A percentile compares a stretch with the other conserved stretches of the same genome.
Evolutionary conservation across 2,888 invertebrate species (phyloP).

Genomic region (Neria commutata): DNA sequence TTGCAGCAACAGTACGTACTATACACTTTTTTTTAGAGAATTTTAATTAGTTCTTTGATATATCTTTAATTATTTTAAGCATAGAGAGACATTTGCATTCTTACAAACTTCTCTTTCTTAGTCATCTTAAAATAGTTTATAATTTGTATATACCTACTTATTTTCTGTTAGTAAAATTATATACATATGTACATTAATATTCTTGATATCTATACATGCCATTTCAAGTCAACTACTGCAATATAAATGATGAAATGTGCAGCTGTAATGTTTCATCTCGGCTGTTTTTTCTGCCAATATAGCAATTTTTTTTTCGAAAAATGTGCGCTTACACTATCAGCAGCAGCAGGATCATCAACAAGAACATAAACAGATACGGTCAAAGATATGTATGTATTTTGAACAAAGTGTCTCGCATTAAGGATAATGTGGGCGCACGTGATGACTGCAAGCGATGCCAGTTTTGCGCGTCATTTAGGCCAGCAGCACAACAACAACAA

Average conservation of each 20-base stretch:
- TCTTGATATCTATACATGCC: no score
- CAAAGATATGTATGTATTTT: neutral
- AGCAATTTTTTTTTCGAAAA: neutral
- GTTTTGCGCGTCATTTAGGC: slow-evolving; percentile 47
- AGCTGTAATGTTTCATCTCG: slow-evolving; percentile 30
- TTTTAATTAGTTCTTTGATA: no score
- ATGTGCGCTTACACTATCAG: neutral
- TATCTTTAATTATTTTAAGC: no score
- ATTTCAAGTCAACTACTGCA: no score
- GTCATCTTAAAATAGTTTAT: no score
- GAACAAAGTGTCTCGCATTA: neutral
- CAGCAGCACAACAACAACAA: no score
- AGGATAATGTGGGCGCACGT: slow-evolving; percentile 8
- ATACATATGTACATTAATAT: no score
- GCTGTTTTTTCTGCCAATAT: neutral
- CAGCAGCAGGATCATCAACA: neutral
- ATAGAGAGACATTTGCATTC: no score
- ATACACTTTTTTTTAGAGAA: neutral
- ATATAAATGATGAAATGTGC: no score
- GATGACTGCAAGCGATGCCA: slow-evolving; percentile 43
- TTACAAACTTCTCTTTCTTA: no score
- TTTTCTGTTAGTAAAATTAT: no score
- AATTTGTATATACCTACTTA: no score
- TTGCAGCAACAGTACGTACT: neutral
- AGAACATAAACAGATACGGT: neutral